A percentile compares a stretch with the other conserved stretches of the same genome.
These are phyloP conservation scores for Formica aserva DNA, from an alignment of 2,888 invertebrate species.

Conservation along the genomic window DNA sequence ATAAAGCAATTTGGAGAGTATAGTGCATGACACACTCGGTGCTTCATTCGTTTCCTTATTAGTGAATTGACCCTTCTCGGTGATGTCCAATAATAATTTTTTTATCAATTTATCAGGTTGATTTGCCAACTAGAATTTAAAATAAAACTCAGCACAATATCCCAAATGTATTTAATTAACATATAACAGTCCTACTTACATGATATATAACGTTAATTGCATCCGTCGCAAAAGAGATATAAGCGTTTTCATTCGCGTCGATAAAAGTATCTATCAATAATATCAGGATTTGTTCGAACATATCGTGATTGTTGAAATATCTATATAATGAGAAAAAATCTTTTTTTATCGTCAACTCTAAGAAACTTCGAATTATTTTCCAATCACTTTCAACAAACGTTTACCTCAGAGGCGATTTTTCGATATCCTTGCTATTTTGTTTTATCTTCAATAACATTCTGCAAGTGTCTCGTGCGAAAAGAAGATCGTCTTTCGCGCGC, in stretches of 20 bases:
- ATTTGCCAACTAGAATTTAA: slow-evolving; percentile 86
- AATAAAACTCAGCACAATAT: slow-evolving; percentile 23
- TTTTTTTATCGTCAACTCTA: slow-evolving; percentile 32
- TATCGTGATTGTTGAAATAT: slow-evolving; percentile 86
- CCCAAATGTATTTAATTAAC: slow-evolving; percentile 13
- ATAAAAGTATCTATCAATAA: slow-evolving; percentile 87
- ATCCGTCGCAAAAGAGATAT: slow-evolving; percentile 87
- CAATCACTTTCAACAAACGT: slow-evolving; percentile 55
- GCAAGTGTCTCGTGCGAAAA: slow-evolving; percentile 88
- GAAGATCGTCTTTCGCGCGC: slow-evolving; percentile 86
- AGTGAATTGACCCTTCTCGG: slow-evolving; percentile 66
- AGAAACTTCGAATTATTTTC: slow-evolving; percentile 23
- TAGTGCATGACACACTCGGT: slow-evolving; percentile 55
- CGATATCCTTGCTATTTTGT: slow-evolving; percentile 81
- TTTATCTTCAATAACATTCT: slow-evolving; percentile 87
- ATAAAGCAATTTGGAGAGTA: slow-evolving; percentile 86
- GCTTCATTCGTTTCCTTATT: slow-evolving; percentile 57
- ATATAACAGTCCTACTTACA: slow-evolving; percentile 78
- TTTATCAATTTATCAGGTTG: slow-evolving; percentile 86
- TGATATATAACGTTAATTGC: slow-evolving; percentile 89
- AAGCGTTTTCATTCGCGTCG: slow-evolving; percentile 86
- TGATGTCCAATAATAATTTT: slow-evolving; percentile 71
- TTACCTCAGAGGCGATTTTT: slow-evolving; percentile 83
- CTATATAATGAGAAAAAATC: slow-evolving; percentile 73
- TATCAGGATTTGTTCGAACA: slow-evolving; percentile 87